phyloP scores from a whole-genome alignment of 2,888 invertebrate species.

The Cheilosia vernalis region DNA sequence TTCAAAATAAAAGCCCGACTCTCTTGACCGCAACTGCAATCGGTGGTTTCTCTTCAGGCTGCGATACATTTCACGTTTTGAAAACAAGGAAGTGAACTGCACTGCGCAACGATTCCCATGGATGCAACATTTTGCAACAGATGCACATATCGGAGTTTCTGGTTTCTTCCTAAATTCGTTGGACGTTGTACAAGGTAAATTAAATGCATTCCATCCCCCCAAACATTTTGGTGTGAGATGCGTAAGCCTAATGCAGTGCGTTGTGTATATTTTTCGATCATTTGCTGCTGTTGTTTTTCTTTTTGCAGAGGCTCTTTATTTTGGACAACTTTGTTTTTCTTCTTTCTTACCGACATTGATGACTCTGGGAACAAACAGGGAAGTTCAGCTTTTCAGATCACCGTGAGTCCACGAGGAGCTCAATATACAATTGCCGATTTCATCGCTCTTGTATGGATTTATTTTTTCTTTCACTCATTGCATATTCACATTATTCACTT shows the following conservation, averaged over 20 bases:
- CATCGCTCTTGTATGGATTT: conserved; percentile 1
- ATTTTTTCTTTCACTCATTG: conserved; percentile 66
- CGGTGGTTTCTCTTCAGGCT: conserved; percentile 18
- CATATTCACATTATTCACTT: conserved; percentile 73
- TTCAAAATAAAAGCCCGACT: not conserved
- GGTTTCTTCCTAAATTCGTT: conserved; percentile 13
- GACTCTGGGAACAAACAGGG: conserved; percentile 49
- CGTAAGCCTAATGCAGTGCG: not conserved
- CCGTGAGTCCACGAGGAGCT: too few species aligned
- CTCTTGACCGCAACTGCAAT: conserved; percentile 4
- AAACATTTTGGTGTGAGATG: conserved; percentile 25
- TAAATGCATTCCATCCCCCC: conserved; percentile 68
- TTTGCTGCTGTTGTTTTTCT: conserved; percentile 6
- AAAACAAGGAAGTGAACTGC: conserved; percentile 74
- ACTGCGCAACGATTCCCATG: conserved; percentile 67
- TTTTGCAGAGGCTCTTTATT: conserved; percentile 31
- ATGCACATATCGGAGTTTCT: conserved; percentile 65
- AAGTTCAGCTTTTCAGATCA: conserved; percentile 21
- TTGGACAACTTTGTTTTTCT: conserved; percentile 1
- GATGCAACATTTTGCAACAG: conserved; percentile 72
- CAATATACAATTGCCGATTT: conserved; percentile 21
- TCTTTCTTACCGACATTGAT: conserved; percentile 47
- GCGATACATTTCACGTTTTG: conserved; percentile 17
- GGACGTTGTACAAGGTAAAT: conserved; percentile 49
- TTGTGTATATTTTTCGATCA: conserved; percentile 4